Percentiles rank a stretch among this genome's conserved stretches.
Evolutionary conservation across 2,888 invertebrate species (phyloP).

Genomic region (Leptopilina syphax): DNA sequence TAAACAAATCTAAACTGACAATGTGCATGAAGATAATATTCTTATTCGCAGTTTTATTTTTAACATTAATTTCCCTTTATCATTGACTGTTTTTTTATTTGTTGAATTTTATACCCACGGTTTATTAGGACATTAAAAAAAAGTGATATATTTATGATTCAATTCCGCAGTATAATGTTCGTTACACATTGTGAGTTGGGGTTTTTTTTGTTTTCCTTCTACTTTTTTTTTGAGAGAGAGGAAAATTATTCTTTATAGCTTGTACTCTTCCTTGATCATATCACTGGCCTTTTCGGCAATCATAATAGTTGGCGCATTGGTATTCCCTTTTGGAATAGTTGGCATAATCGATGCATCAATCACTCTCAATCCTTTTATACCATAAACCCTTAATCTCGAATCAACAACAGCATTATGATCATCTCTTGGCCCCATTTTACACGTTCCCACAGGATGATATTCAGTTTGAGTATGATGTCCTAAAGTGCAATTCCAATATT

Average conservation of each 20-base stretch:
- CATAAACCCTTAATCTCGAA: constrained; percentile 76
- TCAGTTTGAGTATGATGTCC: constrained; percentile 84
- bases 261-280: constrained; percentile 76
- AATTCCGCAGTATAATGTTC: no score
- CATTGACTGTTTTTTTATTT: no score
- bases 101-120: no score
- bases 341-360: constrained; percentile 81
- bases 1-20: no score
- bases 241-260: constrained; percentile 49
- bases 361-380: constrained; percentile 78
- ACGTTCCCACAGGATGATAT: constrained; percentile 78
- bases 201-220: no score
- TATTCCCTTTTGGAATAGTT: constrained; percentile 78
- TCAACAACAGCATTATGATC: constrained; percentile 78
- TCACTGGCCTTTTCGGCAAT: constrained; percentile 80
- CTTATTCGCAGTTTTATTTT: no score
- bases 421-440: constrained; percentile 77
- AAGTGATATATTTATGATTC: no score
- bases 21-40: no score
- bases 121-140: no score
- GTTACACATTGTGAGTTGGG: no score
- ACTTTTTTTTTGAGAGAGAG: neutral
- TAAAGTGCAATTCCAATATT: constrained; percentile 86
- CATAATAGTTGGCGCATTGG: constrained; percentile 79
- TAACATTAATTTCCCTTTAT: no score